Percentiles rank a stretch among this genome's conserved stretches.
phyloP scores from a whole-genome alignment of 2,888 invertebrate genomes.

The Chymomyza procnemis region DNA sequence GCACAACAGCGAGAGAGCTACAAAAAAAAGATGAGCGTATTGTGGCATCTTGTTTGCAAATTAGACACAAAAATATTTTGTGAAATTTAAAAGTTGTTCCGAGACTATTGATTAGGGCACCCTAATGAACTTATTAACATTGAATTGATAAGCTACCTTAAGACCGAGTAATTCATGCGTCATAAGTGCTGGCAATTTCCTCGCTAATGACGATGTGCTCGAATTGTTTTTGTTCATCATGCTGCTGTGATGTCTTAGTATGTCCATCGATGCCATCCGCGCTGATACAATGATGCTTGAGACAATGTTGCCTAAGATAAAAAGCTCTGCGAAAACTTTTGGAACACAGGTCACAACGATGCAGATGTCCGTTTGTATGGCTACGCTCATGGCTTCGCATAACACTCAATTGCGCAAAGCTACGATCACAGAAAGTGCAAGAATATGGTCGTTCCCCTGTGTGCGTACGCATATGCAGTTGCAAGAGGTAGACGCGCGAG shows the following conservation, averaged over 20 bases:
- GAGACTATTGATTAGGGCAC: background rate
- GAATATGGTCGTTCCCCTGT: constrained; percentile 75
- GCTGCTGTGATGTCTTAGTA: background rate
- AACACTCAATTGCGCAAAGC: constrained; percentile 70
- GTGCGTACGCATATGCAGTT: constrained; percentile 78
- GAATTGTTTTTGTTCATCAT: background rate
- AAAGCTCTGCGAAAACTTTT: background rate
- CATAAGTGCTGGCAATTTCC: background rate
- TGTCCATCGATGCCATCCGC: background rate
- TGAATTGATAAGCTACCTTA: background rate
- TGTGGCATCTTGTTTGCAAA: background rate
- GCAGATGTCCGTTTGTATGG: constrained; percentile 72
- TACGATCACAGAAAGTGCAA: constrained; percentile 66
- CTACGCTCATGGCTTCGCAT: constrained; percentile 78
- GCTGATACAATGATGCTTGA: background rate
- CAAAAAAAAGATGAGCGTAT: too few species aligned
- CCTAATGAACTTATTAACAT: background rate
- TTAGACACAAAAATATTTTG: background rate
- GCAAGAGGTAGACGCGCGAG: constrained; percentile 75
- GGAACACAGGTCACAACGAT: constrained; percentile 63
- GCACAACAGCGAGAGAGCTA: too few species aligned
- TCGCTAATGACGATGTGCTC: background rate
- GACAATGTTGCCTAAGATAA: background rate
- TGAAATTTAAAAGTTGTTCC: too few species aligned
- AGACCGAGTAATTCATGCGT: background rate